These are phyloP conservation scores for Ciona savignyi DNA, from an alignment of 23 tunicate genomes.

Conservation along the genomic window DNA sequence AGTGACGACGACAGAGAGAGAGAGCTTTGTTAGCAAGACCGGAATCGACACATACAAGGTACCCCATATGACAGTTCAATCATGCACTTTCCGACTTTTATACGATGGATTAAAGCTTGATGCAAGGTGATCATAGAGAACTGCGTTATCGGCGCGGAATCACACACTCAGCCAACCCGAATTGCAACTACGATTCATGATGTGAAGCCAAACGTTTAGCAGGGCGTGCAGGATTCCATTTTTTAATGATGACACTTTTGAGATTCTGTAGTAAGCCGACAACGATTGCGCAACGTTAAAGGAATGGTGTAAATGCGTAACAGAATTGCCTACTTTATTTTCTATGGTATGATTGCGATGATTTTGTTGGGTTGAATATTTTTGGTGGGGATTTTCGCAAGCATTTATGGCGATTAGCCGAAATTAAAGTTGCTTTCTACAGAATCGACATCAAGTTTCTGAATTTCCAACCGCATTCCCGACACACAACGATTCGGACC, in stretches of 20 bases:
- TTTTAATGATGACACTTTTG: constrained; percentile 1
- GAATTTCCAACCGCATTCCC: background rate
- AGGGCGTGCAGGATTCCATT: background rate
- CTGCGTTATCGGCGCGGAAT: background rate
- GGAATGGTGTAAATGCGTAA: too few relatives aligned
- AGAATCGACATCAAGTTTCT: background rate
- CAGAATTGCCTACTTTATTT: too few relatives aligned
- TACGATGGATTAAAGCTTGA: background rate
- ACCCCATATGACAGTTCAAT: constrained; percentile 1
- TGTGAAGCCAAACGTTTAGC: background rate
- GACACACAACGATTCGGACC: constrained; percentile 32
- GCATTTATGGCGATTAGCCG: too few relatives aligned
- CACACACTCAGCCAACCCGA: too few relatives aligned
- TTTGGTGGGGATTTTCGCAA: too few relatives aligned
- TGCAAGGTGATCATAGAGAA: background rate
- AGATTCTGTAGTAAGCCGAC: background rate
- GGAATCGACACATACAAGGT: background rate
- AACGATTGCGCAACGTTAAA: too few relatives aligned
- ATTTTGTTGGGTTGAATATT: too few relatives aligned
- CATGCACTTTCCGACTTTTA: background rate
- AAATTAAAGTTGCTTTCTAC: background rate
- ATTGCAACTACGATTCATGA: background rate
- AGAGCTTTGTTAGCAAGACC: background rate
- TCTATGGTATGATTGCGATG: too few relatives aligned
- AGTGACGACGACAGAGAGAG: background rate